A percentile compares a stretch with the other conserved stretches of the same genome.
phyloP scores from a whole-genome alignment of 1,140 invertebrate genomes.

The Luehdorfia chinensis region DNA sequence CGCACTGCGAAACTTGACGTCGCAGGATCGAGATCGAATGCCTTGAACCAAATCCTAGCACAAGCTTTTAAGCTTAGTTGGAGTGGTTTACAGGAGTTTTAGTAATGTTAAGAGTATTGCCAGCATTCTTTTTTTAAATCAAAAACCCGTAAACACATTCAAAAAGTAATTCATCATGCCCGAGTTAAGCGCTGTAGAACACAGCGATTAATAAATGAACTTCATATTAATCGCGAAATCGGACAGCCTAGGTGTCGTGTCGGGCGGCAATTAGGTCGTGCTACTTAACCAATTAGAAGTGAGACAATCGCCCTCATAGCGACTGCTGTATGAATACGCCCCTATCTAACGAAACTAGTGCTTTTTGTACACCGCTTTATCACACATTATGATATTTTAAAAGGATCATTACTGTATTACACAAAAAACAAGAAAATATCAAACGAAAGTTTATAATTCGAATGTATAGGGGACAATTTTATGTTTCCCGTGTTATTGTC shows the following conservation, averaged over 20 bases:
- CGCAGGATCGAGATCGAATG: too few species aligned
- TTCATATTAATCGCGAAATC: slow-evolving; percentile 22
- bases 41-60: too few species aligned
- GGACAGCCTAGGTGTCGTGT: slow-evolving; percentile 47
- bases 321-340: slow-evolving; percentile 58
- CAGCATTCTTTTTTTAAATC: too few species aligned
- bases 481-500: slow-evolving; percentile 60
- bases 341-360: slow-evolving; percentile 55
- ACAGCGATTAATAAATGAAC: slow-evolving; percentile 5
- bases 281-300: slow-evolving; percentile 72
- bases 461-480: slow-evolving; percentile 67
- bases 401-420: slow-evolving; percentile 64
- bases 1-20: too few species aligned
- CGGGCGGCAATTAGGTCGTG: slow-evolving; percentile 54
- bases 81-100: too few species aligned
- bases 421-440: slow-evolving; percentile 57
- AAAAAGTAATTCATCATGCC: too few species aligned
- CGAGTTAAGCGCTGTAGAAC: too few species aligned
- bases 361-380: slow-evolving; percentile 60
- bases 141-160: too few species aligned
- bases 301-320: slow-evolving; percentile 71
- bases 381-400: slow-evolving; percentile 63
- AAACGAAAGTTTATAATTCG: slow-evolving; percentile 37
- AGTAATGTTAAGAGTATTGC: too few species aligned
- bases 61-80: too few species aligned